Evolutionary conservation across 2,888 invertebrate species (phyloP).

Genomic region (Pasiphila rectangulata): DNA sequence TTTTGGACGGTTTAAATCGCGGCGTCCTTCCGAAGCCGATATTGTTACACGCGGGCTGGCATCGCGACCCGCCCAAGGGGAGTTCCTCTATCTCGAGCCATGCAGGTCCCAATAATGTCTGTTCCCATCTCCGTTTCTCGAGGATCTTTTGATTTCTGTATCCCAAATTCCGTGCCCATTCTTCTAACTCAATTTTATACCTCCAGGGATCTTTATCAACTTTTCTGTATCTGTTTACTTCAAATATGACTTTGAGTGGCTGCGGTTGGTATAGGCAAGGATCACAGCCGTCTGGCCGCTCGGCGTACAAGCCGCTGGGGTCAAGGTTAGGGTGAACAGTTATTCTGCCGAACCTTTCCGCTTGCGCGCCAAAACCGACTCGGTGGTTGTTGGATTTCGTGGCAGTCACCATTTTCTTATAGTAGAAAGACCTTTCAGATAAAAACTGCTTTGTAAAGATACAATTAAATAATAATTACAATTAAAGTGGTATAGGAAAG

Average conservation of each 20-base stretch:
- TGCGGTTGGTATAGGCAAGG: conserved; percentile 60
- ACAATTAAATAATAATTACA: too few species aligned
- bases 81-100: conserved; percentile 51
- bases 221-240: conserved; percentile 43
- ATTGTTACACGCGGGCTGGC: conserved; percentile 54
- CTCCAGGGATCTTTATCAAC: conserved; percentile 60
- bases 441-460: too few species aligned
- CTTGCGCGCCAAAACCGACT: conserved; percentile 44
- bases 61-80: conserved; percentile 26
- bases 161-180: conserved; percentile 66
- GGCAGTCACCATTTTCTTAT: conserved; percentile 26
- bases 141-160: conserved; percentile 64
- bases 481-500: too few species aligned
- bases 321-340: conserved; percentile 61
- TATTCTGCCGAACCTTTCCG: conserved; percentile 53
- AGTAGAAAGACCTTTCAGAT: not conserved
- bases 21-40: conserved; percentile 60
- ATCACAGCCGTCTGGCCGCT: conserved; percentile 51
- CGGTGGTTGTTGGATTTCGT: conserved; percentile 17
- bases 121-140: conserved; percentile 45
- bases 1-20: conserved; percentile 40
- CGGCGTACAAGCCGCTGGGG: conserved; percentile 49
- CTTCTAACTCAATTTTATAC: conserved; percentile 63
- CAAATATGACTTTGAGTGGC: conserved; percentile 45
- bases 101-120: conserved; percentile 58